Base-by-base conservation (phyloP, 2,797 vertebrate species). In the Molossus alvarezi region DNA sequence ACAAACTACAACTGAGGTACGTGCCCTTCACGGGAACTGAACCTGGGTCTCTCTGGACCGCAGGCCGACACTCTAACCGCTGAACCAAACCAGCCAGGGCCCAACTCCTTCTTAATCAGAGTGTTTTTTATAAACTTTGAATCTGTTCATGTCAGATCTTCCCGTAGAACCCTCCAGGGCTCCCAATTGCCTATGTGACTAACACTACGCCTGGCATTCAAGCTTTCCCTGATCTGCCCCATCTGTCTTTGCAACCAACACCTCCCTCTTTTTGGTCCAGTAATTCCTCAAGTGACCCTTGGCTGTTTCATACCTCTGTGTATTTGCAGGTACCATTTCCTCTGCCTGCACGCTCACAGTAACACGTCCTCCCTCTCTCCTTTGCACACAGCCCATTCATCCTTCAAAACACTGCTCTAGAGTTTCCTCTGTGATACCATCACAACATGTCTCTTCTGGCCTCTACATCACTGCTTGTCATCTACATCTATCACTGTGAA, bases 401-500 rank as follows among this genome's bases (percentile, higher is more conserved):
- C 53, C 90, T 86, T 25, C 6, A 2, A 53, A 20, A 29, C 0
- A 14, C 82, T 62, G 18, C 25, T 72, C 48, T 14, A 6, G 6
- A n/a, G 81, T 6, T 21, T 3, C 41, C 33, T 88, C 15, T 5
- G 62, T 48, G 88, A 53, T 0, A 0, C 11, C 5, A 9, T 15
- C 14, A 3, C 23, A 1, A 23, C 41, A 4, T 5, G 18, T 27
- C n/a, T 73, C 69, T 81, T 27, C 71, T n/a, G 60, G 33, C 15
- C 72, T 27, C 27, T 0, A 0, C 5, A 3, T 23, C 2, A 5
- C 77, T 25, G 53, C 77, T 62, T 69, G 33, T 41, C 48, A 5
- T 27, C 11, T 14, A 0, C 6, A 1, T 13, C 51, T 4, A 5
- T 57, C 7, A 13, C n/a, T 6, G 4, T 3, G 5, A 45, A 41